A percentile compares a stretch with the other conserved stretches of the same genome.
Evolutionary conservation across 2,888 invertebrate genomes (phyloP).

Genomic region (Lycia hirtaria): DNA sequence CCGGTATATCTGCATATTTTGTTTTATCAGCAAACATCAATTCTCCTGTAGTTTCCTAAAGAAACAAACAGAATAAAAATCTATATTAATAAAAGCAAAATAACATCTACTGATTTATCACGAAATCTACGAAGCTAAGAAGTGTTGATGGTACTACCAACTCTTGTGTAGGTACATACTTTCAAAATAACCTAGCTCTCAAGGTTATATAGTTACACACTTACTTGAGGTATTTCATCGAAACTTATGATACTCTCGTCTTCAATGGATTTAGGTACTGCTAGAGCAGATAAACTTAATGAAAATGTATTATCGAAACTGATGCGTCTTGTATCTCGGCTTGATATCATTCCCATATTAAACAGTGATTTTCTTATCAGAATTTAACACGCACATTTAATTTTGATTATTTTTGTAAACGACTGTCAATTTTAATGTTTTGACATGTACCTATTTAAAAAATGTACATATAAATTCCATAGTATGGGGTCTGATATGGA

Average conservation of each 20-base stretch:
- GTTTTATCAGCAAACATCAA: conserved; percentile 52
- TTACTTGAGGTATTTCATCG: conserved; percentile 58
- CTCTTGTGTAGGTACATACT: no score
- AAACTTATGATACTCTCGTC: conserved; percentile 57
- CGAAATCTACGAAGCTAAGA: no score
- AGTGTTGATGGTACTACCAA: no score
- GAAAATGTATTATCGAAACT: conserved; percentile 76
- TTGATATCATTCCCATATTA: conserved; percentile 66
- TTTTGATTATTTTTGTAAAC: not conserved
- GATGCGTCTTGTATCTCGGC: conserved; percentile 71
- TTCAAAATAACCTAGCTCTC: no score
- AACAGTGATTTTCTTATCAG: conserved; percentile 27
- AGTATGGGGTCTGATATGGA: no score
- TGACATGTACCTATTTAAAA: not conserved
- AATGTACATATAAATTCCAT: no score
- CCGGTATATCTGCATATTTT: conserved; percentile 46
- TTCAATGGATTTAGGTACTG: conserved; percentile 62
- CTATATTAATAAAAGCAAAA: no score
- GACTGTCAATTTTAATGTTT: not conserved
- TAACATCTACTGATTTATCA: no score
- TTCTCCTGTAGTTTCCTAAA: conserved; percentile 57
- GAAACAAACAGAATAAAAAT: not conserved
- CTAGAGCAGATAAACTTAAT: conserved; percentile 55
- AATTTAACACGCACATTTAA: not conserved
- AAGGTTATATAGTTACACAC: no score